These are phyloP conservation scores for Phasia obesa DNA, from an alignment of 2,888 invertebrate genomes.

Conservation along the genomic window DNA sequence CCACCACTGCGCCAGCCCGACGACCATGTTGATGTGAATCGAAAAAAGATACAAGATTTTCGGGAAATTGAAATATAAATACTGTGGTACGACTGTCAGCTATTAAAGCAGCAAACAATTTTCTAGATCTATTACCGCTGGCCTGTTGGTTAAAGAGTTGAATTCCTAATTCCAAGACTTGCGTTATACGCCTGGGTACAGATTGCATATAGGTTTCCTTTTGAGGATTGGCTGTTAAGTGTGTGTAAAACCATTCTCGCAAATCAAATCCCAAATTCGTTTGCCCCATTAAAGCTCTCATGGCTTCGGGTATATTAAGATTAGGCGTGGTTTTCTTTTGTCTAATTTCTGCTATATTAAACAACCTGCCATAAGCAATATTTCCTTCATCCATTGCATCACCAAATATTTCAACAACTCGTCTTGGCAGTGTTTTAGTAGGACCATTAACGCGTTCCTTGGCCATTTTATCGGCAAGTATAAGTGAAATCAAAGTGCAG, in stretches of 20 bases:
- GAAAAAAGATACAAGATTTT: slow-evolving; percentile 76
- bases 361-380: slow-evolving; percentile 83
- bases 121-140: slow-evolving; percentile 13
- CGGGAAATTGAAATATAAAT: slow-evolving; percentile 77
- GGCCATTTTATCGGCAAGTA: slow-evolving; percentile 83
- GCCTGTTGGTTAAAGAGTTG: slow-evolving; percentile 75
- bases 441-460: slow-evolving; percentile 73
- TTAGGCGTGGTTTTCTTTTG: slow-evolving; percentile 77
- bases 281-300: slow-evolving; percentile 81
- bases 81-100: slow-evolving; percentile 79
- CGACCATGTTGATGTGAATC: slow-evolving; percentile 79
- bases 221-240: slow-evolving; percentile 77
- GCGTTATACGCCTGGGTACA: slow-evolving; percentile 76
- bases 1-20: slow-evolving; percentile 77
- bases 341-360: slow-evolving; percentile 59
- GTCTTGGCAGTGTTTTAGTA: slow-evolving; percentile 73
- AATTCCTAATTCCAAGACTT: slow-evolving; percentile 76
- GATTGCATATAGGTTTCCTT: slow-evolving; percentile 75
- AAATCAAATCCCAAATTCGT: slow-evolving; percentile 76
- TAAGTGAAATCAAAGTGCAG: slow-evolving; percentile 85
- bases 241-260: slow-evolving; percentile 79
- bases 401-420: slow-evolving; percentile 83
- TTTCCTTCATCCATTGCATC: slow-evolving; percentile 85
- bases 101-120: slow-evolving; percentile 78
- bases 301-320: slow-evolving; percentile 84